Conservation (phyloP, 2,888 invertebrate genomes). For the Euclidia mi region DNA sequence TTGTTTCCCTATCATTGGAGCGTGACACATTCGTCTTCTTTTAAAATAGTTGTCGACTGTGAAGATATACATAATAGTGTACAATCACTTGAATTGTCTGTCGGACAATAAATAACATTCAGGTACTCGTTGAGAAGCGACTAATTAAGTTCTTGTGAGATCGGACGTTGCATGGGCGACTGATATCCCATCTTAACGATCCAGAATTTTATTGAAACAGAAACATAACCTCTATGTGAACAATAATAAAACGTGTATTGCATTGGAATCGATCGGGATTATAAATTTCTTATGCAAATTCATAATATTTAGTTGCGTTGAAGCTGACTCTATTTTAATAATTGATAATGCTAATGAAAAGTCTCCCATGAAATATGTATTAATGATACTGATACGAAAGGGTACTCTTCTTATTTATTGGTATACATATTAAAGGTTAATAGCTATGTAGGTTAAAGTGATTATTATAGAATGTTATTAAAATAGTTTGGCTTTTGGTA, state of each 20-base stretch:
- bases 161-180: constrained; percentile 76
- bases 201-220: constrained; percentile 50
- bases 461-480: not conserved
- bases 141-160: constrained; percentile 88
- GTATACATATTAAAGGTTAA: constrained; percentile 4
- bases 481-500: not conserved
- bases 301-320: constrained; percentile 71
- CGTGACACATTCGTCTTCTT: constrained; percentile 66
- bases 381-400: constrained; percentile 33
- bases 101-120: constrained; percentile 83
- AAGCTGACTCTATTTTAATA: constrained; percentile 76
- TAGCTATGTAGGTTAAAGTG: not conserved
- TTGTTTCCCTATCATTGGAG: constrained; percentile 45
- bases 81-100: constrained; percentile 80
- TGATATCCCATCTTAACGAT: constrained; percentile 70
- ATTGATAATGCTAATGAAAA: constrained; percentile 82
- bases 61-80: constrained; percentile 68
- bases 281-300: constrained; percentile 75
- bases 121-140: constrained; percentile 76
- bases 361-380: constrained; percentile 49
- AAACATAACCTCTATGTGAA: constrained; percentile 58
- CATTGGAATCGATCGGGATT: constrained; percentile 17
- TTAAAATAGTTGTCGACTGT: constrained; percentile 66
- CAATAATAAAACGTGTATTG: constrained; percentile 41
- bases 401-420: constrained; percentile 27